phyloP scores from a whole-genome alignment of 2,888 invertebrate genomes.

The Tenodera sinensis region DNA sequence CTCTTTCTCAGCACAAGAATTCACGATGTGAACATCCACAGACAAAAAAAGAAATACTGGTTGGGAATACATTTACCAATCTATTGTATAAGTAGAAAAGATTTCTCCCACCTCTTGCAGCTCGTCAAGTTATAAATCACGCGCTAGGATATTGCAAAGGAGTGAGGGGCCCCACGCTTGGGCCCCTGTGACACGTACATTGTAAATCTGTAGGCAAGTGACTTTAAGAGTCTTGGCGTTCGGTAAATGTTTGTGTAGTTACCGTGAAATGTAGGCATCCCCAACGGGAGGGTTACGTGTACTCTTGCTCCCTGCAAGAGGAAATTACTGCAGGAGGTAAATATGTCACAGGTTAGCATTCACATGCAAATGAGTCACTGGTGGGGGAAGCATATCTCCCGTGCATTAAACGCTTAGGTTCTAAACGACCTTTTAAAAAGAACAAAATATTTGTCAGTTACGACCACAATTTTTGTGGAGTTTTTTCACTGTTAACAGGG shows the following conservation, averaged over 20 bases:
- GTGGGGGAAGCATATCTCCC: neutral
- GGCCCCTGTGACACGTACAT: constrained; percentile 4
- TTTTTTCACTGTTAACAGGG: neutral
- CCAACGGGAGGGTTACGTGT: neutral
- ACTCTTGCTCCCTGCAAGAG: neutral
- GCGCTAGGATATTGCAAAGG: constrained; percentile 7
- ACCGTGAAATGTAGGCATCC: neutral
- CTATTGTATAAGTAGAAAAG: constrained; percentile 5
- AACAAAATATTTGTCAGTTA: constrained; percentile 10
- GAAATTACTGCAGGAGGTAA: constrained; percentile 10
- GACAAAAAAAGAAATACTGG: neutral
- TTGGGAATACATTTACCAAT: constrained; percentile 8
- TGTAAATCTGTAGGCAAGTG: constrained; percentile 10
- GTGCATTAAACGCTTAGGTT: neutral
- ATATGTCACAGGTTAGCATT: constrained; percentile 2
- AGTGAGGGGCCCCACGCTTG: neutral
- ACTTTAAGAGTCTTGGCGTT: neutral
- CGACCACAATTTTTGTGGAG: neutral
- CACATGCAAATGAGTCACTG: constrained; percentile 1
- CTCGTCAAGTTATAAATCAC: constrained; percentile 7
- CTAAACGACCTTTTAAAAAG: constrained; percentile 1
- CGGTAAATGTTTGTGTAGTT: neutral
- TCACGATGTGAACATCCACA: neutral
- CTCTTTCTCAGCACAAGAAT: neutral
- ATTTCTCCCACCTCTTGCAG: neutral